These are phyloP conservation scores for Drosophila recens DNA, from an alignment of 2,888 invertebrate species.

Conservation along the genomic window DNA sequence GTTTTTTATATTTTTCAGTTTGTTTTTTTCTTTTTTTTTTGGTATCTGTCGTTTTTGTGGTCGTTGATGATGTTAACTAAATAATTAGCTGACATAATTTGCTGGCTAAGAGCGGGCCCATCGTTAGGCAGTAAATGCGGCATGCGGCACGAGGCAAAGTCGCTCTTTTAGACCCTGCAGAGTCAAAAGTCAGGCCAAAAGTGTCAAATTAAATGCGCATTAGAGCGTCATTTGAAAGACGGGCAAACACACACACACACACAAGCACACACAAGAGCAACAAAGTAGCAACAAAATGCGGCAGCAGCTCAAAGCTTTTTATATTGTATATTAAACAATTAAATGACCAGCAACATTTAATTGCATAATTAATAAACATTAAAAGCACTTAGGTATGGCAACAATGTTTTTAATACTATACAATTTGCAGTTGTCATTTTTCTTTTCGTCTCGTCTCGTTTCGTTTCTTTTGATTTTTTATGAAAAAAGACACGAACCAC, in stretches of 20 bases:
- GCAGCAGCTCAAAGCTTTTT: constrained; percentile 46
- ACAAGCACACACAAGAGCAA: constrained; percentile 35
- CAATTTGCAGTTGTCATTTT: constrained; percentile 69
- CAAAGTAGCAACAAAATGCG: constrained; percentile 31
- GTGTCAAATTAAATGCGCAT: constrained; percentile 82
- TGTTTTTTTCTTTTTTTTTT: constrained; percentile 14
- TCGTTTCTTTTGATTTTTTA: constrained; percentile 39
- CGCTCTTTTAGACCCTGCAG: constrained; percentile 34
- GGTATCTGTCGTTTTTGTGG: constrained; percentile 36
- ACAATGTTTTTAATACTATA: constrained; percentile 75
- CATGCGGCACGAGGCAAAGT: constrained; percentile 73
- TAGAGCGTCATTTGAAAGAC: constrained; percentile 74
- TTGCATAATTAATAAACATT: constrained; percentile 82
- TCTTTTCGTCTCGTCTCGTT: constrained; percentile 18
- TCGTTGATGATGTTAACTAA: constrained; percentile 74
- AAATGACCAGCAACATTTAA: constrained; percentile 79
- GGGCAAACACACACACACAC: constrained; percentile 18
- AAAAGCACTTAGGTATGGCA: constrained; percentile 79
- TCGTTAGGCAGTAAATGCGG: constrained; percentile 17
- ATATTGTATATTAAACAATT: constrained; percentile 69
- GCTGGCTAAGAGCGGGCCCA: constrained; percentile 66
- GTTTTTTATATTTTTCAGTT: constrained; percentile 15
- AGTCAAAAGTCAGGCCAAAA: constrained; percentile 77
- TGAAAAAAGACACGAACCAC: constrained; percentile 65
- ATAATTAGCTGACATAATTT: constrained; percentile 80